Conservation (phyloP, 2,888 invertebrate genomes). For the Hymenopus coronatus region DNA sequence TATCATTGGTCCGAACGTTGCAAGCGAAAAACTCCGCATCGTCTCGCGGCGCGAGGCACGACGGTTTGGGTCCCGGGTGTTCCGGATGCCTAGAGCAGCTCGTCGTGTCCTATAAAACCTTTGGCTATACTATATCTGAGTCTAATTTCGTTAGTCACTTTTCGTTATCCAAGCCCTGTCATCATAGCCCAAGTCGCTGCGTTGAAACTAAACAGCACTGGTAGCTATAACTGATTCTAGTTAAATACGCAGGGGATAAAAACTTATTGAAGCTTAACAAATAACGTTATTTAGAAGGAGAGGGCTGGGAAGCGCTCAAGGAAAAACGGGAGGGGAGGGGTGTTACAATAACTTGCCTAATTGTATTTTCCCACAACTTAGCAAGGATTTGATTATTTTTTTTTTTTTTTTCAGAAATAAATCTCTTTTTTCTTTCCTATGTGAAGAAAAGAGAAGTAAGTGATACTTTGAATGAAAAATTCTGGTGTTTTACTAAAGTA, state of each 20-base stretch:
- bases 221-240: conserved; percentile 31
- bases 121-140: conserved; percentile 32
- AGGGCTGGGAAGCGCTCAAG: neutral
- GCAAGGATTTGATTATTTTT: conserved; percentile 12
- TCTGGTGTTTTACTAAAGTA: neutral
- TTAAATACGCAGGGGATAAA: conserved; percentile 33
- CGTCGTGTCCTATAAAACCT: conserved; percentile 26
- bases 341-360: conserved; percentile 27
- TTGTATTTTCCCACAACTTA: conserved; percentile 24
- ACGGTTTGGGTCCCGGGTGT: neutral
- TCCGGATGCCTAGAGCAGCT: conserved; percentile 3
- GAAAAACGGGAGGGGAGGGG: neutral
- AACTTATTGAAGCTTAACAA: conserved; percentile 31
- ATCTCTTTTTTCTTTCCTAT: neutral
- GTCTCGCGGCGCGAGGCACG: conserved; percentile 18
- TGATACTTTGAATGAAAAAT: neutral
- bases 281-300: conserved; percentile 31
- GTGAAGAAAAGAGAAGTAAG: neutral
- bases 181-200: conserved; percentile 20
- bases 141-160: conserved; percentile 65
- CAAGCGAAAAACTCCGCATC: conserved; percentile 27
- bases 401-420: conserved; percentile 20
- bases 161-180: conserved; percentile 47
- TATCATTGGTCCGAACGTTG: conserved; percentile 29
- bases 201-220: conserved; percentile 6